A percentile compares a stretch with the other conserved stretches of the same genome.
Evolutionary conservation across 2,888 invertebrate species (phyloP).

Genomic region (Cheilosia pagana): DNA sequence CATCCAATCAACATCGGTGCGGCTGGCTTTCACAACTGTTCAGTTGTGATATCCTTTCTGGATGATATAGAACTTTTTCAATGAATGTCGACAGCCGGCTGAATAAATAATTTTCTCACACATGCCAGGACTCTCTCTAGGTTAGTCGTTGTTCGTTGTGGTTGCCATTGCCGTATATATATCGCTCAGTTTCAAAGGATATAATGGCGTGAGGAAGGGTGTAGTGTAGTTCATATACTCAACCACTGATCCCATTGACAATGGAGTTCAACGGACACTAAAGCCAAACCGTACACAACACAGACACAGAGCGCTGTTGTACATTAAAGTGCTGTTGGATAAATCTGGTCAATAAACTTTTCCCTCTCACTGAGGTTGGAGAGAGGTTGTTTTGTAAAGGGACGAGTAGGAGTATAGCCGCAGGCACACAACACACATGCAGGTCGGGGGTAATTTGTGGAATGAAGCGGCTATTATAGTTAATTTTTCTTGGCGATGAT

Average conservation of each 20-base stretch:
- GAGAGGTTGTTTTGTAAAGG: not conserved
- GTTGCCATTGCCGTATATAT: not conserved
- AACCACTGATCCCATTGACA: slow-evolving; percentile 26
- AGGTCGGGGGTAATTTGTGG: slow-evolving; percentile 35
- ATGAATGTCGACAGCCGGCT: slow-evolving; percentile 8
- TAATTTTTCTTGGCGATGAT: slow-evolving; percentile 4
- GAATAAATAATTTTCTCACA: slow-evolving; percentile 36
- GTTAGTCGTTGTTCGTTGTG: slow-evolving; percentile 17
- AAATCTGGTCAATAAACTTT: slow-evolving; percentile 51
- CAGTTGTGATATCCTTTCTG: not conserved
- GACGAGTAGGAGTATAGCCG: not conserved
- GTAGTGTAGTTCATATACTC: not conserved
- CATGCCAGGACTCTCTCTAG: slow-evolving; percentile 5
- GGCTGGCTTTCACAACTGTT: not conserved
- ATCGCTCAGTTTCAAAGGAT: slow-evolving; percentile 17
- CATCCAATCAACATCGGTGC: too few relatives aligned
- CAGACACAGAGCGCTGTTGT: not conserved
- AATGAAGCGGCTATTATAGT: slow-evolving; percentile 23
- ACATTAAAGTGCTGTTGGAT: slow-evolving; percentile 18
- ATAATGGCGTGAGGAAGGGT: slow-evolving; percentile 5
- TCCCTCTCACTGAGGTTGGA: not conserved
- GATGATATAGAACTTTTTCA: slow-evolving; percentile 7
- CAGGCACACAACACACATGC: not conserved
- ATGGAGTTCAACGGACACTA: slow-evolving; percentile 54
- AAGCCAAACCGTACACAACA: slow-evolving; percentile 22